These are phyloP conservation scores for Saguinus midas DNA, from an alignment of 2,113 vertebrate genomes.

Conservation along the genomic window DNA sequence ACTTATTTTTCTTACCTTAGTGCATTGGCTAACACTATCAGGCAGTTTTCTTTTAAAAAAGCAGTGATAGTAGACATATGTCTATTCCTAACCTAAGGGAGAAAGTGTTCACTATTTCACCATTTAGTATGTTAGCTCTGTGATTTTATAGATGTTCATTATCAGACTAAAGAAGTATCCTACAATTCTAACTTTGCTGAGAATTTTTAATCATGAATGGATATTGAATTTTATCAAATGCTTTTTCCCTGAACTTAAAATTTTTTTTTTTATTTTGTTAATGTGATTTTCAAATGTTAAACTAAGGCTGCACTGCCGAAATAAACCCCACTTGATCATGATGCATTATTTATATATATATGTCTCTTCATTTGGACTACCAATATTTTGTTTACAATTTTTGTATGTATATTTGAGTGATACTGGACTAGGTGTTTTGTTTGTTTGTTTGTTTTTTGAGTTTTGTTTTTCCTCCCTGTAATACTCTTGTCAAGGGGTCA, in stretches of 20 bases:
- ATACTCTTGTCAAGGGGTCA: background rate
- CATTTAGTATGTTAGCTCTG: background rate
- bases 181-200: background rate
- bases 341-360: background rate
- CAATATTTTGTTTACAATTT: background rate
- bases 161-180: background rate
- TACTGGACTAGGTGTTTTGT: background rate
- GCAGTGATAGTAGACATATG: background rate
- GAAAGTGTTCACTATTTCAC: background rate
- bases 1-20: background rate
- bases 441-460: background rate
- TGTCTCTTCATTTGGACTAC: background rate
- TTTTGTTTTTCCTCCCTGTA: background rate
- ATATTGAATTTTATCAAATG: background rate
- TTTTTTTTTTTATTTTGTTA: slow-evolving; percentile 5
- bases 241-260: background rate
- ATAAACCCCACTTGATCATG: slow-evolving; percentile 3
- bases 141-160: background rate
- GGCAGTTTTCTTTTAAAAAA: background rate
- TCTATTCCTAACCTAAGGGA: background rate
- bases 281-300: background rate
- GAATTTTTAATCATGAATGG: background rate
- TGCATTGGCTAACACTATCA: background rate
- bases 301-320: background rate
- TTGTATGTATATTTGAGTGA: background rate